A percentile compares a stretch with the other conserved stretches of the same genome.
Conservation (phyloP, 2,888 invertebrate species). For the Cheilosia impressa region DNA sequence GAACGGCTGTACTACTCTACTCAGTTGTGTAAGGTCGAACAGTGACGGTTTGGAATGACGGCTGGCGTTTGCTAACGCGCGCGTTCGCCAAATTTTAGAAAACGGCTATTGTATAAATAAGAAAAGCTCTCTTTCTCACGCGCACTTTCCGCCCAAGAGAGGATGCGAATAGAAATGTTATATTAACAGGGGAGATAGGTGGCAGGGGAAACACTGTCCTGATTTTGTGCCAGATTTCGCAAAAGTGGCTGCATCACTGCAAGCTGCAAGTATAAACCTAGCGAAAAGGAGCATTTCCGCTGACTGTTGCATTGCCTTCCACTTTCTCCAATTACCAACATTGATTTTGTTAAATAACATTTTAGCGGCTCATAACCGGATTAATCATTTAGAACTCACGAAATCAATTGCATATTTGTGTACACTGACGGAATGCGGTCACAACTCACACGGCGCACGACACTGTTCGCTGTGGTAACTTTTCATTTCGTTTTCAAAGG, state of each 20-base stretch:
- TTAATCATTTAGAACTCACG: not conserved
- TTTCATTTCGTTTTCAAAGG: slow-evolving; percentile 52
- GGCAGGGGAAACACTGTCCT: not conserved
- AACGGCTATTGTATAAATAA: slow-evolving; percentile 2
- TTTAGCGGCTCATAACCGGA: not conserved
- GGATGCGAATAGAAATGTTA: not conserved
- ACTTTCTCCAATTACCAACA: no score
- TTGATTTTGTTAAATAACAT: not conserved
- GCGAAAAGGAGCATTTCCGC: not conserved
- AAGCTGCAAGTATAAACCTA: not conserved
- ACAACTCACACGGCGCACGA: no score
- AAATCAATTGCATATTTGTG: not conserved
- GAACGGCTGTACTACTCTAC: slow-evolving; percentile 8
- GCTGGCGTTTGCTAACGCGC: slow-evolving; percentile 9
- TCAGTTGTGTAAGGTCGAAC: slow-evolving; percentile 28
- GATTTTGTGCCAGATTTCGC: not conserved
- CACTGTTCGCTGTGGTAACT: slow-evolving; percentile 40
- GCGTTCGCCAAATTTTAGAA: not conserved
- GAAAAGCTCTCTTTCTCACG: slow-evolving; percentile 40
- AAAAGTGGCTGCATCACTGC: not conserved
- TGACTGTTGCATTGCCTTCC: not conserved
- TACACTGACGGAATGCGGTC: not conserved
- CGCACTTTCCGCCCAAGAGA: slow-evolving; percentile 2
- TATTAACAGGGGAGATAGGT: no score
- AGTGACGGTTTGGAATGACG: slow-evolving; percentile 6